A percentile compares a stretch with the other conserved stretches of the same genome.
phyloP scores from a whole-genome alignment of 2,797 vertebrate species.

The Crocodylus rhombifer region DNA sequence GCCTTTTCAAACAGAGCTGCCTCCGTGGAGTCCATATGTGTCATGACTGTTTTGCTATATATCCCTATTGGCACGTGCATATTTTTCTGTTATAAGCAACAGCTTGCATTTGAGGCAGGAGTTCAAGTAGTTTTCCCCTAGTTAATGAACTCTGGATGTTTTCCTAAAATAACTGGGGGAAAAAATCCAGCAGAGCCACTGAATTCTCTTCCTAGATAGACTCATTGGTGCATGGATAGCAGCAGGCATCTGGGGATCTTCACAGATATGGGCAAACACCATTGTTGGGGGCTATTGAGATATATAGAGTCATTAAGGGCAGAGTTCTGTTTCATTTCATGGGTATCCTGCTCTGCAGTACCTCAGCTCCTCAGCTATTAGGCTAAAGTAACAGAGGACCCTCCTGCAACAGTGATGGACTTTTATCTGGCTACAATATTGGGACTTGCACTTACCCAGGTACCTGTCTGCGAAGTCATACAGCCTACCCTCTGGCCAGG shows the following conservation, averaged over 20 bases:
- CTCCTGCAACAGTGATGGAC: too few relatives aligned
- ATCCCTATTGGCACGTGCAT: neutral
- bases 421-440: too few relatives aligned
- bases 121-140: neutral
- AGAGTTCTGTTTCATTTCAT: too few relatives aligned
- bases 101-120: rapidly evolving
- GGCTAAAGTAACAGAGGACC: too few relatives aligned
- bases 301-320: neutral
- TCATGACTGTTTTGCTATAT: neutral
- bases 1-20: neutral
- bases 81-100: rapidly evolving
- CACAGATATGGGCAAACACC: neutral
- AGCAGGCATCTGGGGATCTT: neutral
- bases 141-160: neutral
- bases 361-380: too few relatives aligned
- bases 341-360: too few relatives aligned
- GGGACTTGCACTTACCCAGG: too few relatives aligned
- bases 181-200: neutral
- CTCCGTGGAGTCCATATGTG: rapidly evolving
- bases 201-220: rapidly evolving
- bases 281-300: neutral
- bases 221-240: rapidly evolving
- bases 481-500: too few relatives aligned
- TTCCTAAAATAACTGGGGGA: rapidly evolving
- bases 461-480: too few relatives aligned